Percentiles rank a stretch among this genome's conserved stretches.
These are phyloP conservation scores for Neomonachus schauinslandi DNA, from an alignment of 2,113 vertebrate genomes.

Conservation along the genomic window DNA sequence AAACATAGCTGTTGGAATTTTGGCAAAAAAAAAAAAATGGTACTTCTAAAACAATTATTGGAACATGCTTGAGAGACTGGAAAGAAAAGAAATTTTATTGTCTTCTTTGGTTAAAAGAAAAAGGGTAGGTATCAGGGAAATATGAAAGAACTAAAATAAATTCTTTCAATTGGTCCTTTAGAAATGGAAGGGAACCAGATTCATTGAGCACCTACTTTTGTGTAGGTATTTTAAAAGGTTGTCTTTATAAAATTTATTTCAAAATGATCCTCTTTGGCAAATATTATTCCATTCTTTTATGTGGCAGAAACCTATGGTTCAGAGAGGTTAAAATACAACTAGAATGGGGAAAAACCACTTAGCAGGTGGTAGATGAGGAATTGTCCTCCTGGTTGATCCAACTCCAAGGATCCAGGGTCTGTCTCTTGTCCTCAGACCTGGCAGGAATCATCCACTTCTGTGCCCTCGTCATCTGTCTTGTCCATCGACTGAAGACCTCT, in stretches of 20 bases:
- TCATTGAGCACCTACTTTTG: background rate
- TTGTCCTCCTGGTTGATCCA: accelerated
- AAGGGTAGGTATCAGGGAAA: background rate
- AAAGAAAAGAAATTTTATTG: background rate
- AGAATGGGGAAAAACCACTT: background rate
- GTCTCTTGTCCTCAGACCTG: background rate
- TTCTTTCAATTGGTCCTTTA: background rate
- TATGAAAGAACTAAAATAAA: background rate
- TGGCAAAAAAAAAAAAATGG: background rate
- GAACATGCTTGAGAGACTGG: background rate
- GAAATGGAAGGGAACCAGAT: background rate
- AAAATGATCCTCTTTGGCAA: background rate
- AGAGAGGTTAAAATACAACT: background rate
- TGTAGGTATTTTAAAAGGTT: background rate
- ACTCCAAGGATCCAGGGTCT: no score
- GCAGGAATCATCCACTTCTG: background rate
- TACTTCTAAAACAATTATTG: background rate
- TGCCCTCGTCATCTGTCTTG: accelerated
- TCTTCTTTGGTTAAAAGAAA: background rate
- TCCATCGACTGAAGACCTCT: no score
- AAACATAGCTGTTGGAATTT: background rate
- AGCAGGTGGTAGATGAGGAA: no score
- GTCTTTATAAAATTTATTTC: background rate
- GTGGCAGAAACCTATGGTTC: background rate
- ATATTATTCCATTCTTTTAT: background rate